Base-by-base conservation (phyloP, 2,797 vertebrate species). In the Eidolon dupreanum region DNA sequence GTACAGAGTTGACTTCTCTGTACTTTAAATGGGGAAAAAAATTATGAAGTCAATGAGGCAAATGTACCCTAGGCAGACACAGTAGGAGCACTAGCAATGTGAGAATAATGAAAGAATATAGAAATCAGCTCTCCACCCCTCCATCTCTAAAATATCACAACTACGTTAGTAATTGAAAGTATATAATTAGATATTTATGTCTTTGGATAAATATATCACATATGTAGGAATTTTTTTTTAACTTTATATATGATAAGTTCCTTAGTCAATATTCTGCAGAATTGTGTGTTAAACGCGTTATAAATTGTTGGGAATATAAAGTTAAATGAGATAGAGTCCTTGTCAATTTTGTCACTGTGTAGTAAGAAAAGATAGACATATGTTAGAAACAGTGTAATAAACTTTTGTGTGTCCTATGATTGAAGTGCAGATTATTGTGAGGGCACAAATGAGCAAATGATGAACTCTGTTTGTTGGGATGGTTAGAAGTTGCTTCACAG, bases 211-310 rank as follows among this genome's bases (percentile, higher is more conserved):
- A 85, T 49, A 79, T 85, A 57, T 65, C 26, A 51, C 11, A 41
- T 53, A 55, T 66, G 15, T 41, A 78, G 43, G 53, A 83, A 59
- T 66, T 31, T 65, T 81, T 79, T 49, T 49, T 49, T 8, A 63
- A 38, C 16, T 84, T 93, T 16, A 33, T 16, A 70, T 38, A 9
- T 59, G 59, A 71, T 71, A 41, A 53, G 77, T 75, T 84, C 33
- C 71, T 93, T 43, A 66, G 73, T 71, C 43, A 94, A 53, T 88
- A 71, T 55, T 81, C 88, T 88, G 46, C 31, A 92, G 46, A 95
- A 70, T 53, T 55, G 1, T 81, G 26, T 89, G 16, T 43, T 51
- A 71, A 74, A 74, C 46, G 26, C 59, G 88, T 65, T 70, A 55
- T 9, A 82, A 93, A 53, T 78, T 46, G 11, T 43, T 7, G 65